phyloP scores from a whole-genome alignment of 2,113 vertebrate genomes.

The Chlorodrepanis virens region DNA sequence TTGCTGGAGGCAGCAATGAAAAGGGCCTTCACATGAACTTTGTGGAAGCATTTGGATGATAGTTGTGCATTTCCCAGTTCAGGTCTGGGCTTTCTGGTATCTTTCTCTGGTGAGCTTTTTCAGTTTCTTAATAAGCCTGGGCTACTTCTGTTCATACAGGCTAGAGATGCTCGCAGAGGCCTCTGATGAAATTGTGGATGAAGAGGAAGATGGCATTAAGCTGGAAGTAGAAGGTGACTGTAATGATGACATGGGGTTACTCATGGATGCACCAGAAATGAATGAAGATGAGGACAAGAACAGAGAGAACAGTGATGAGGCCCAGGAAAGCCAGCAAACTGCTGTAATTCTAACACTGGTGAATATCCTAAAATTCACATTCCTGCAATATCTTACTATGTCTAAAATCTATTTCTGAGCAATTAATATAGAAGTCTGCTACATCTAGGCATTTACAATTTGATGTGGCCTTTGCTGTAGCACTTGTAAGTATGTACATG shows the following conservation, averaged over 20 bases:
- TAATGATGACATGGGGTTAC: not conserved
- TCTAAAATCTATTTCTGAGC: not conserved
- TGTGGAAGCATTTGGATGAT: not conserved
- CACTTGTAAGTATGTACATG: not conserved
- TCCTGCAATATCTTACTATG: not conserved
- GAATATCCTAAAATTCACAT: not conserved
- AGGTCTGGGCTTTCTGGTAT: not conserved
- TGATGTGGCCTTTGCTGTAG: not conserved
- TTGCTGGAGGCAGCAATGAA: not conserved
- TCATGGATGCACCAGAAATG: not conserved
- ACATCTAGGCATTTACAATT: not conserved
- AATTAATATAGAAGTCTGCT: not conserved
- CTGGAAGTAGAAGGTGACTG: not conserved
- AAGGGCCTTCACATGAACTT: not conserved
- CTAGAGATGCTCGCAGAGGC: conserved; percentile 67
- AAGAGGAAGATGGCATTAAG: conserved; percentile 36
- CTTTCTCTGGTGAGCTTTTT: not conserved
- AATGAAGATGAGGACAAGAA: conserved; percentile 1
- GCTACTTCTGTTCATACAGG: conserved; percentile 55
- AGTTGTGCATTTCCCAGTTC: not conserved
- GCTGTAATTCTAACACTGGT: conserved; percentile 63
- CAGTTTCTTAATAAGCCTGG: not conserved
- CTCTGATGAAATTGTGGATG: conserved; percentile 39
- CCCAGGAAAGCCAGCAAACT: not conserved
- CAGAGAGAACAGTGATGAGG: not conserved